These are phyloP conservation scores for Ptychadena robeensis DNA, from an alignment of 2,797 vertebrate species.

Conservation along the genomic window DNA sequence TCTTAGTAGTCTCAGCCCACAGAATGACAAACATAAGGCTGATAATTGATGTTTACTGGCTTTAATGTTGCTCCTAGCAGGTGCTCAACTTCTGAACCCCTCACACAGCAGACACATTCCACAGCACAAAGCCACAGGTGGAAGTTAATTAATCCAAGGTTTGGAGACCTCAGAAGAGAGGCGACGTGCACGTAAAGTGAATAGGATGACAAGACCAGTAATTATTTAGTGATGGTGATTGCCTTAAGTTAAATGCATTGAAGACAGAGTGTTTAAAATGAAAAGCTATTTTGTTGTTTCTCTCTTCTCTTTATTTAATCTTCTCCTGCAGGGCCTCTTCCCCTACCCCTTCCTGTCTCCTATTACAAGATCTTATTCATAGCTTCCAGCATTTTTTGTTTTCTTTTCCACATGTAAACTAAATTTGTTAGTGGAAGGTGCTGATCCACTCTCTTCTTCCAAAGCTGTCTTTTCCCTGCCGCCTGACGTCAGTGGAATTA, in stretches of 20 bases:
- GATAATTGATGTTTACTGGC: constrained; percentile 72
- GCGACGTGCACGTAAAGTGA: constrained; percentile 36
- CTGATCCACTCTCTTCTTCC: constrained; percentile 56
- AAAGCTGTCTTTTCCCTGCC: constrained; percentile 54
- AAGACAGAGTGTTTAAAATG: constrained; percentile 30
- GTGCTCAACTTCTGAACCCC: constrained; percentile 69
- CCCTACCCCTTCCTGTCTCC: constrained; percentile 60
- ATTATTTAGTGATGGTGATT: constrained; percentile 28
- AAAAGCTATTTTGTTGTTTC: constrained; percentile 61
- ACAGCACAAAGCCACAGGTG: constrained; percentile 74
- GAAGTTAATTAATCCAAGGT: constrained; percentile 61
- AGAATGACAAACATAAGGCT: constrained; percentile 67
- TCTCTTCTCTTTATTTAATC: constrained; percentile 59
- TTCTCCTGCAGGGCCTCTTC: constrained; percentile 59
- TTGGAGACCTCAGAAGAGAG: constrained; percentile 66
- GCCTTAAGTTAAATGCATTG: not conserved
- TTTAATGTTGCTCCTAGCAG: constrained; percentile 70
- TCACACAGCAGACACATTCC: constrained; percentile 67
- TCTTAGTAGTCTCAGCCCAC: constrained; percentile 66
- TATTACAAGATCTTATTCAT: constrained; percentile 63
- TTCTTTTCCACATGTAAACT: constrained; percentile 63
- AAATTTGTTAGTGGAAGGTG: constrained; percentile 63
- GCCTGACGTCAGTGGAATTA: constrained; percentile 59
- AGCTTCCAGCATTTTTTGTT: constrained; percentile 61
- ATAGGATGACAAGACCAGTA: constrained; percentile 16